Conservation (phyloP, 1,140 invertebrate genomes). For the Conus betulinus region DNA sequence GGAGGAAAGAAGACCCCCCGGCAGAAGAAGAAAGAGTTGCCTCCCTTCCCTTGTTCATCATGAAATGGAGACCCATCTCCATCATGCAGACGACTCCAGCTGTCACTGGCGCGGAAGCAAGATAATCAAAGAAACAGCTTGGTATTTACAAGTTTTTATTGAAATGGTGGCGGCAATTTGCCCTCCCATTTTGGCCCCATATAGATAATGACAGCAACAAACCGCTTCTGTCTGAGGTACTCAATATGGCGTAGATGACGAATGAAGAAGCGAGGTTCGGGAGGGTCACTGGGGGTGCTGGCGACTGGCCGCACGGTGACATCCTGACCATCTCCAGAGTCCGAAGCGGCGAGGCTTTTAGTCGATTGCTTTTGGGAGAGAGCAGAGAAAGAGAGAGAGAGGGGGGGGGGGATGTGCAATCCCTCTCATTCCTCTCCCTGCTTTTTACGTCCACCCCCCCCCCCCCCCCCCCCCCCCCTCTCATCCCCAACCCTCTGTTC, state of each 20-base stretch:
- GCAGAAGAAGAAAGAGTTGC: background rate
- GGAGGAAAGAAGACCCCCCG: background rate
- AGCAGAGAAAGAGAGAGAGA: too few relatives aligned
- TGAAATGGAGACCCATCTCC: constrained; percentile 22
- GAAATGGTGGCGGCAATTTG: constrained; percentile 36
- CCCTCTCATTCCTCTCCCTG: background rate
- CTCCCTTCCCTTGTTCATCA: constrained; percentile 11
- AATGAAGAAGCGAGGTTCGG: background rate
- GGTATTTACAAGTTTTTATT: constrained; percentile 39
- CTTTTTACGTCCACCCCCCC: background rate
- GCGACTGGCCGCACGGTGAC: background rate
- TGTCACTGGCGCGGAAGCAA: constrained; percentile 20
- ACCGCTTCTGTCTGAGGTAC: constrained; percentile 35
- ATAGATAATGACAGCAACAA: constrained; percentile 39
- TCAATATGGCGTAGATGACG: constrained; percentile 38
- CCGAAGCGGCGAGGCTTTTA: constrained; percentile 6
- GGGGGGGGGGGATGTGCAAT: background rate
- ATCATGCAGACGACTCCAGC: constrained; percentile 5
- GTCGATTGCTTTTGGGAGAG: constrained; percentile 7
- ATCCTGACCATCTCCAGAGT: background rate
- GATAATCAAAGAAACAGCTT: constrained; percentile 36
- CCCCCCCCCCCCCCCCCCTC: background rate
- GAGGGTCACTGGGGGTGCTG: background rate
- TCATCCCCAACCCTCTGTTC: background rate
- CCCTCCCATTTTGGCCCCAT: constrained; percentile 34